phyloP scores from a whole-genome alignment of 2,888 invertebrate species.

The Phania funesta region DNA sequence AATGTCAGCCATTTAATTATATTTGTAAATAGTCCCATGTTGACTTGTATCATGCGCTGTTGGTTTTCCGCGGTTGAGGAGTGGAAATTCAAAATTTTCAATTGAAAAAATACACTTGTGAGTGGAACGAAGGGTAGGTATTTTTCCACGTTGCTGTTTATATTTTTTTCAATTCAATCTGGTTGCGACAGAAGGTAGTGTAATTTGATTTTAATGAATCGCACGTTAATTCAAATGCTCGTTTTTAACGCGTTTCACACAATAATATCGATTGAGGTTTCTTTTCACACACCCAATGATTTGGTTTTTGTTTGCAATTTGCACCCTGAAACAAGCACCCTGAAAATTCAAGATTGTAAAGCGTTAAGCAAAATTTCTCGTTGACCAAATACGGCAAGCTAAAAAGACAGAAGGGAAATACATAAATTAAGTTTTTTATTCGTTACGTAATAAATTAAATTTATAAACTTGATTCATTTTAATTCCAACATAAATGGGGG shows the following conservation, averaged over 20 bases:
- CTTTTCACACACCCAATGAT: constrained; percentile 17
- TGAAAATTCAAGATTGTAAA: constrained; percentile 29
- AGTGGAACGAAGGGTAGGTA: constrained; percentile 19
- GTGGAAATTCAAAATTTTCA: constrained; percentile 13
- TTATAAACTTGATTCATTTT: background rate
- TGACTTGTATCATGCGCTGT: constrained; percentile 66
- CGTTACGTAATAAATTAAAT: constrained; percentile 16
- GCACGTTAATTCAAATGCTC: constrained; percentile 47
- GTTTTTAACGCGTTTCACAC: constrained; percentile 56
- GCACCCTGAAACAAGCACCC: constrained; percentile 12
- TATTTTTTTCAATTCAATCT: constrained; percentile 18
- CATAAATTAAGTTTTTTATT: background rate
- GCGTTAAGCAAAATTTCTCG: constrained; percentile 22
- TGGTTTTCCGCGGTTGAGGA: constrained; percentile 14
- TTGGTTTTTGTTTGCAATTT: constrained; percentile 2
- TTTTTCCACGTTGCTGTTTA: background rate
- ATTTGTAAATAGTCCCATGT: constrained; percentile 76
- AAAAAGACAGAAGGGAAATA: constrained; percentile 23
- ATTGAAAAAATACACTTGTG: constrained; percentile 20
- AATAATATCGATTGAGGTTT: constrained; percentile 39
- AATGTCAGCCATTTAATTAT: constrained; percentile 78
- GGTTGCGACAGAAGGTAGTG: constrained; percentile 15
- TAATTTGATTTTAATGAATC: constrained; percentile 40
- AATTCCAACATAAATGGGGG: constrained; percentile 1
- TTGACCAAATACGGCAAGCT: constrained; percentile 8